phyloP scores from a whole-genome alignment of 2,888 invertebrate genomes.

The Lasius platythorax region DNA sequence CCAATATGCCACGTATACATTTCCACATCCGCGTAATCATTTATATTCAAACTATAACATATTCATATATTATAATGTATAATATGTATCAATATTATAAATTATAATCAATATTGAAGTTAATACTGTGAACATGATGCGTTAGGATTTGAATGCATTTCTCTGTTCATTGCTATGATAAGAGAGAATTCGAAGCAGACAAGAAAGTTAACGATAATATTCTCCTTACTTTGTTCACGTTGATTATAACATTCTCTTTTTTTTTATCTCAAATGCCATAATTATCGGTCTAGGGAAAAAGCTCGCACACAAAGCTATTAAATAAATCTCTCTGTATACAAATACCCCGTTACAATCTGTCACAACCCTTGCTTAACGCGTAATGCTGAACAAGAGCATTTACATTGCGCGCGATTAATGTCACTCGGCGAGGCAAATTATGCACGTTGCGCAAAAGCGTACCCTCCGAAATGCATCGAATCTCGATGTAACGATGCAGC shows the following conservation, averaged over 20 bases:
- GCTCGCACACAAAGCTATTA: not conserved
- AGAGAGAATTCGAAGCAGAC: not conserved
- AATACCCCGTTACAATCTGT: not conserved
- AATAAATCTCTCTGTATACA: conserved; percentile 23
- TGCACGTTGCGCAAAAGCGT: conserved; percentile 33
- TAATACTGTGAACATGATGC: not conserved
- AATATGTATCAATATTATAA: not conserved
- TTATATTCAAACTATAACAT: not conserved
- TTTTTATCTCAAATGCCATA: not conserved
- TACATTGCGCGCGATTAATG: conserved; percentile 52
- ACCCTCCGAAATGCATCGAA: conserved; percentile 39
- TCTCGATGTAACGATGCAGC: conserved; percentile 16
- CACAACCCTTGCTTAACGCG: conserved; percentile 27
- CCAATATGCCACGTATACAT: not conserved
- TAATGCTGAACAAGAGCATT: conserved; percentile 45
- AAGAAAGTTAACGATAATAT: not conserved
- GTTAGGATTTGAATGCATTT: not conserved
- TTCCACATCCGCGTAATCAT: not conserved
- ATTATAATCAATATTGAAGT: not conserved
- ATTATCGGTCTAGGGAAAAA: not conserved
- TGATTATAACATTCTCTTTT: not conserved
- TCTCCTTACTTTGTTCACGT: not conserved
- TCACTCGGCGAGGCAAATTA: conserved; percentile 48
- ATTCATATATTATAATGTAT: not conserved
- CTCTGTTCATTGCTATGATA: not conserved